phyloP scores from a whole-genome alignment of 1,140 invertebrate species.

The Drosophila nikananu region DNA sequence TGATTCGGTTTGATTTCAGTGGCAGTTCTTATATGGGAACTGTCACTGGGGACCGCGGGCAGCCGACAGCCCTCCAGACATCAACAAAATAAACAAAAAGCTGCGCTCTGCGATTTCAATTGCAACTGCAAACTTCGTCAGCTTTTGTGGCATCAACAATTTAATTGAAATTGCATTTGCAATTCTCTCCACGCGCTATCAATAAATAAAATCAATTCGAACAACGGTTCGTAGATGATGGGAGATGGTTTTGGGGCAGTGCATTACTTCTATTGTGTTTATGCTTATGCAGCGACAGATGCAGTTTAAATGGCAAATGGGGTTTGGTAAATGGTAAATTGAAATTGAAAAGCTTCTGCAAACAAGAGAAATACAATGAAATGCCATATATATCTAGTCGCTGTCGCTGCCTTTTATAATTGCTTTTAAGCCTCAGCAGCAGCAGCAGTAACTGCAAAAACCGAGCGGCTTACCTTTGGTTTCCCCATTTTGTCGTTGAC shows the following conservation, averaged over 20 bases:
- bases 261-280: slow-evolving; percentile 68
- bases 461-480: slow-evolving; percentile 53
- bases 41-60: slow-evolving; percentile 15
- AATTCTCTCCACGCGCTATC: slow-evolving; percentile 53
- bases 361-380: slow-evolving; percentile 21
- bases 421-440: slow-evolving; percentile 68
- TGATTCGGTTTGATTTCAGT: slow-evolving; percentile 9
- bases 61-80: slow-evolving; percentile 4
- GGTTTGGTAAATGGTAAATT: slow-evolving; percentile 23
- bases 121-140: slow-evolving; percentile 48
- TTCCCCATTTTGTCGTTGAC: slow-evolving; percentile 64
- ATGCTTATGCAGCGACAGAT: slow-evolving; percentile 62
- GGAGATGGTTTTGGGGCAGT: slow-evolving; percentile 16
- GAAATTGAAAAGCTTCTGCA: slow-evolving; percentile 26
- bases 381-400: slow-evolving; percentile 32
- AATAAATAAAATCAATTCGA: slow-evolving; percentile 81
- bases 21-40: slow-evolving; percentile 21
- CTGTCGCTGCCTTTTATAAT: slow-evolving; percentile 77
- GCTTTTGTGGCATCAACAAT: slow-evolving; percentile 55
- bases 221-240: slow-evolving; percentile 29
- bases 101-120: slow-evolving; percentile 44
- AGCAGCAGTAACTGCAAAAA: slow-evolving; percentile 33
- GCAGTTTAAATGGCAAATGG: slow-evolving; percentile 61
- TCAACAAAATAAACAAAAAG: slow-evolving; percentile 54
- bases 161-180: slow-evolving; percentile 82